Evolutionary conservation across 2,888 invertebrate genomes (phyloP), one percentile per base, ranked within the genome.

Genomic region (Parelbella ahira): DNA sequence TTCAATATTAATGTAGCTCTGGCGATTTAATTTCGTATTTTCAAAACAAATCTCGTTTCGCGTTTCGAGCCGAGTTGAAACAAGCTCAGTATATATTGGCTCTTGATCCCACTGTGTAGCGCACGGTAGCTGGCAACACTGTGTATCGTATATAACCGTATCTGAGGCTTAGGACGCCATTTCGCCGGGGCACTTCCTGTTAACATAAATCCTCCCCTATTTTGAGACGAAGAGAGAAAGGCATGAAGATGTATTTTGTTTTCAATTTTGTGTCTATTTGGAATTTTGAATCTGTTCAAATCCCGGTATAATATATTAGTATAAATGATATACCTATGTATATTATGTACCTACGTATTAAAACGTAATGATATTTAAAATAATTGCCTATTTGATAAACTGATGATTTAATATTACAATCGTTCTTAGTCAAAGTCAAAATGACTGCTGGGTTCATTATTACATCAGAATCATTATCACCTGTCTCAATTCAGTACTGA

Each of bases 161-260:
- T 79, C 78, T 67, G 60, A 56, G 71, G 75, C 78, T 80, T 73
- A 79, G 77, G 66, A 68, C 73, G 77, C 74, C 71, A 73, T 79
- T 78, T 73, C 72, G 61, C 66, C 63, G 67, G 72, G 74, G 65
- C 68, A 76, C 79, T 80, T 82, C 79, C 81, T 74, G 73, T 72
- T 78, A 69, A 74, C 81, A 74, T 79, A 80, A 83, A 81, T 78
- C 80, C 75, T 71, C 77, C 79, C 75, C 65, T 63, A 68, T 70
- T 68, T 62, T 56, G 63, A 51, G 63, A 59, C 58, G 60, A 56
- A 50, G 29, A 41, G 39, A 21, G 53, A 56, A 55, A 60, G 47
- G 48, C 41, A 49, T 60, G 46, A 52, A 61, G 66, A 50, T 34
- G 52, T 48, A 29, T 25, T 11, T 10, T 49, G 45, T 51, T 50